phyloP scores from a whole-genome alignment of 2,797 vertebrate genomes.

The Sparidentex hasta region DNA sequence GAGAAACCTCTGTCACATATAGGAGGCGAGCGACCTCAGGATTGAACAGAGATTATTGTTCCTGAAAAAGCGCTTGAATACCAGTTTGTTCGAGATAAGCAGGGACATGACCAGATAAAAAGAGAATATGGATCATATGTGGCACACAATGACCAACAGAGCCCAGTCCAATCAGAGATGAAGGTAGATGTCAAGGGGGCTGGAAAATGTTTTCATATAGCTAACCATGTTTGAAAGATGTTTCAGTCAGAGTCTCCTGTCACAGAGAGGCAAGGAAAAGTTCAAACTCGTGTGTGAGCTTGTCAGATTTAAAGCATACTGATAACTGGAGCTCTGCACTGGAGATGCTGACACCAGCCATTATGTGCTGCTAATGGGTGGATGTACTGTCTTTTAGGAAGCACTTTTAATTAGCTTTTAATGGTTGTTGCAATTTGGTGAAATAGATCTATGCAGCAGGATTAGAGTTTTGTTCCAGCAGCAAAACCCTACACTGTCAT shows the following conservation, averaged over 20 bases:
- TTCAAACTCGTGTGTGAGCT: neutral
- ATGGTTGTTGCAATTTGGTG: neutral
- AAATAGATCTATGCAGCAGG: neutral
- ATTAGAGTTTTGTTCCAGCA: neutral
- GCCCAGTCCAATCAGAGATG: too few relatives aligned
- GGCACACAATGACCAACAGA: too few relatives aligned
- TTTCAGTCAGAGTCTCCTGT: too few relatives aligned
- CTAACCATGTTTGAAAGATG: too few relatives aligned
- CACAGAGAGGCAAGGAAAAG: too few relatives aligned
- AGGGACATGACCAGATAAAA: too few relatives aligned
- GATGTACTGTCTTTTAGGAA: neutral
- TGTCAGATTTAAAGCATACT: neutral
- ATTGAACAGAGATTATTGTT: neutral
- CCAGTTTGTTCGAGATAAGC: too few relatives aligned
- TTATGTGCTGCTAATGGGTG: neutral
- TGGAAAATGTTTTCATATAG: too few relatives aligned
- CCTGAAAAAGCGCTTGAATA: neutral
- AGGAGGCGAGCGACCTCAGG: neutral
- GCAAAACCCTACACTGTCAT: neutral
- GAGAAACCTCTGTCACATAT: neutral
- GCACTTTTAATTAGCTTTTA: neutral
- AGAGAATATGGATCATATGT: too few relatives aligned
- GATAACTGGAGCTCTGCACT: neutral
- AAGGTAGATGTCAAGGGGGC: too few relatives aligned
- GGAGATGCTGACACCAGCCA: neutral